These are phyloP conservation scores for Rhagologus leucostigma DNA, from an alignment of 2,113 vertebrate species.

Conservation along the genomic window DNA sequence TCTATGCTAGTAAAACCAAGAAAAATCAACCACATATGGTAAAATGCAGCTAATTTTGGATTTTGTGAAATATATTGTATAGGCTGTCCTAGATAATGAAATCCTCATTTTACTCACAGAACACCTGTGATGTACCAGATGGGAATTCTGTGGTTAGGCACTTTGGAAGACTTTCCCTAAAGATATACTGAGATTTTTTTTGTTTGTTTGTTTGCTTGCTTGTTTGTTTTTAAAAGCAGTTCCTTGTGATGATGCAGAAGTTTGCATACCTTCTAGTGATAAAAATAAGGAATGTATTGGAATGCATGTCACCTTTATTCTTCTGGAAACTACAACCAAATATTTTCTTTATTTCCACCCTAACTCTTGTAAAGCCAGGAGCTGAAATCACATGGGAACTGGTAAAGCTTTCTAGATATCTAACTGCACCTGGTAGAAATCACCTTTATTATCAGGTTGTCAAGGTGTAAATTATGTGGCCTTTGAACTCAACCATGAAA, in stretches of 20 bases:
- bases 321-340: not conserved
- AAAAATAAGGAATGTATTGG: not conserved
- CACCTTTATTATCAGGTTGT: not conserved
- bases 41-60: not conserved
- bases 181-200: not conserved
- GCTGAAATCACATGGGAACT: not conserved
- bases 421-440: not conserved
- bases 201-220: not conserved
- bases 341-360: not conserved
- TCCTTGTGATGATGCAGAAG: not conserved
- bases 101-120: not conserved
- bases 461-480: not conserved
- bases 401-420: not conserved
- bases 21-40: not conserved
- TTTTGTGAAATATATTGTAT: not conserved
- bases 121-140: not conserved
- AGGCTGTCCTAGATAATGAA: not conserved
- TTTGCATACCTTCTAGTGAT: not conserved
- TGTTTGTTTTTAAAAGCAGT: not conserved
- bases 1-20: not conserved
- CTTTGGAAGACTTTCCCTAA: not conserved
- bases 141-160: not conserved
- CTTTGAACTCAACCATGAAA: not conserved
- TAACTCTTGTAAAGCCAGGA: not conserved
- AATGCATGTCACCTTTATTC: not conserved